Evolutionary conservation across 2,888 invertebrate genomes (phyloP).

Genomic region (Volucella inflata): DNA sequence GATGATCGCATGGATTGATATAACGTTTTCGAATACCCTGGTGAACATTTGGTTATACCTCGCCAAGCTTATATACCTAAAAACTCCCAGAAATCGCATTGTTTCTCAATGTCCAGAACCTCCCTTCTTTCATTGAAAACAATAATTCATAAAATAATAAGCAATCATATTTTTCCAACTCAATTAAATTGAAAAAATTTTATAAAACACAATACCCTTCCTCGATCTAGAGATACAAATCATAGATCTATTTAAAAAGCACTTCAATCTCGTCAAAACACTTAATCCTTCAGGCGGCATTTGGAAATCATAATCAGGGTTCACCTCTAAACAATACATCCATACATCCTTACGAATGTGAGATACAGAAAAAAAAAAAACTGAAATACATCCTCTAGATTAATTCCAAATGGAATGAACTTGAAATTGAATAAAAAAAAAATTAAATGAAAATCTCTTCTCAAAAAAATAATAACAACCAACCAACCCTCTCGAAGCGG

Average conservation of each 20-base stretch:
- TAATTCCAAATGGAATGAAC: constrained; percentile 45
- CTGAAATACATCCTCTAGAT: constrained; percentile 30
- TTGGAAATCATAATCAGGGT: constrained; percentile 60
- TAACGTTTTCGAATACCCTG: no score
- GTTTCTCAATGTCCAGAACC: no score
- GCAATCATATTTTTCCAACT: no score
- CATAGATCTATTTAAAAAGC: constrained; percentile 61
- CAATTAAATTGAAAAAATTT: no score
- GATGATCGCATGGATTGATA: no score
- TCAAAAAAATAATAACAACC: constrained; percentile 29
- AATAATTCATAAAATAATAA: no score
- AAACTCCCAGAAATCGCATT: no score
- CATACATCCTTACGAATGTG: neutral
- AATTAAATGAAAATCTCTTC: neutral
- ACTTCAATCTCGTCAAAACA: constrained; percentile 67
- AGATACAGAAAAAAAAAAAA: constrained; percentile 2
- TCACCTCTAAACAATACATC: constrained; percentile 29
- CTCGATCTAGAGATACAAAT: constrained; percentile 46
- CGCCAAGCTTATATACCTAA: no score
- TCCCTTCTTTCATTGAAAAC: no score
- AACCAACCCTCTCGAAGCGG: constrained; percentile 39
- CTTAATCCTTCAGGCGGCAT: constrained; percentile 44
- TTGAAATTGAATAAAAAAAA: constrained; percentile 48
- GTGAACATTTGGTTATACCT: no score
- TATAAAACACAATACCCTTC: neutral